A percentile compares a stretch with the other conserved stretches of the same genome.
Conservation (phyloP, 2,888 invertebrate genomes). For the Coelogynopora nodosa region DNA sequence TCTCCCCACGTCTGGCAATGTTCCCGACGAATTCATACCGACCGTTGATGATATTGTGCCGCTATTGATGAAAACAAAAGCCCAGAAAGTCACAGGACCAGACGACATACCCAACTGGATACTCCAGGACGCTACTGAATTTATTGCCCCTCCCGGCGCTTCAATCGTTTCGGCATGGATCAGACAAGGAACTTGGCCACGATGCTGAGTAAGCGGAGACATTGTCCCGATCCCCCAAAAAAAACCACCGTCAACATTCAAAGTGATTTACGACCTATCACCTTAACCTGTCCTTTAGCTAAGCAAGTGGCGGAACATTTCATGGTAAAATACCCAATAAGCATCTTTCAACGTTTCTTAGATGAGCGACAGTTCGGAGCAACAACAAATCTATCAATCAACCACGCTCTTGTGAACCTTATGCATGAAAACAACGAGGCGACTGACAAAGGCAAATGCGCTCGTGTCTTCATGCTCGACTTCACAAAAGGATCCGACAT, state of each 20-base stretch:
- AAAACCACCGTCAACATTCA: too few relatives aligned
- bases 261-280: neutral
- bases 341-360: neutral
- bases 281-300: neutral
- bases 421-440: neutral
- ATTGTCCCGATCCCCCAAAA: too few relatives aligned
- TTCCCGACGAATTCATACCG: neutral
- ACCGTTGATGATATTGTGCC: neutral
- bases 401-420: neutral
- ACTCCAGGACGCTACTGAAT: too few relatives aligned
- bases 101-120: neutral
- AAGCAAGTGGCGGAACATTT: neutral
- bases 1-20: neutral
- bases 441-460: neutral
- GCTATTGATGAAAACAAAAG: neutral
- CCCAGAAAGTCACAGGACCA: neutral
- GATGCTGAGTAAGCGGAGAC: too few relatives aligned
- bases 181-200: too few relatives aligned
- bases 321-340: neutral
- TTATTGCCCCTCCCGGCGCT: too few relatives aligned
- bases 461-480: neutral
- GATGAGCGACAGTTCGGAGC: neutral
- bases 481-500: neutral
- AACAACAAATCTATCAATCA: neutral
- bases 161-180: too few relatives aligned